Base-by-base conservation (phyloP, 1,140 invertebrate species). In the Drosophila neocordata region DNA sequence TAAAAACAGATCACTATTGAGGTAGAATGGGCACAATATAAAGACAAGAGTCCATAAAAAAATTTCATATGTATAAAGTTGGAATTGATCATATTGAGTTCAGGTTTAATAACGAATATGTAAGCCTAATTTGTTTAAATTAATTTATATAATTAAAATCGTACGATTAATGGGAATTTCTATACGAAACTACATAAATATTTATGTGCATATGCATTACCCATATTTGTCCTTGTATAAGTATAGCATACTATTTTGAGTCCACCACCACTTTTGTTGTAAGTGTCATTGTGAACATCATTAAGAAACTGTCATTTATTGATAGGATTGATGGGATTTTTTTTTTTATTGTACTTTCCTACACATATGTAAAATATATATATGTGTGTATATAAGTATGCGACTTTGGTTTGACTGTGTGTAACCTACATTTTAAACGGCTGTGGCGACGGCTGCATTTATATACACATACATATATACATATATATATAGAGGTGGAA, bases 381-480 rank as follows among this genome's bases (percentile, higher is more conserved):
- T 38, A n/a, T 38, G 53, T 44, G 8, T 60, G 52, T 77, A 31
- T 53, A 61, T 66, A 58, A 66, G 65, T 63, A 62, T 65, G 69
- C 60, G 61, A 48, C 48, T 35, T 56, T 13, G 53, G 13, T 65
- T 68, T 73, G 35, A 55, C 68, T 78, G 81, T 87, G 81, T 85
- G 81, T 85, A 85, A 85, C 81, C 81, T 85, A 85, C 82, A 85
- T 85, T 85, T 85, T 71, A 81, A 85, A 69, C 82, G 78, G 75
- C 82, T 71, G 59, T 38, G 37, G 12, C 37, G 41, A 18, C 41
- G 41, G 15, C 15, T 15, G 15, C 41, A 48, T 11, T 11, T 11
- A 31, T 34, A 77, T 24, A 56, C 22, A 31, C 18, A 8, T 20
- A 20, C 15, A 11, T 20, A 65, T 1, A 13, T 37, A 31, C 22